Percentiles rank a stretch among this genome's conserved stretches.
Conservation (phyloP, 2,888 invertebrate species). For the Tipula helvola region DNA sequence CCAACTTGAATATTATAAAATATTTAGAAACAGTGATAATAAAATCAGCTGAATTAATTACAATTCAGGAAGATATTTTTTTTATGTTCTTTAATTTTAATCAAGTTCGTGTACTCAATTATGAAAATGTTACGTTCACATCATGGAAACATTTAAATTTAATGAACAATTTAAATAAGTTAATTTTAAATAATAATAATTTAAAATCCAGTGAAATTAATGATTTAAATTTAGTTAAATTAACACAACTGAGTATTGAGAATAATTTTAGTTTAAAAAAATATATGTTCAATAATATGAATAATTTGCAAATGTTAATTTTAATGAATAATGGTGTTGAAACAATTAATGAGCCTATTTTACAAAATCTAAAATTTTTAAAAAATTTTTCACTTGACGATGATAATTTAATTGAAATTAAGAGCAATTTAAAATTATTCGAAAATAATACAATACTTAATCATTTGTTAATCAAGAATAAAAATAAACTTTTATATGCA, state of each 20-base stretch:
- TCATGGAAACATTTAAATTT: background rate
- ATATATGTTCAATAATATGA: background rate
- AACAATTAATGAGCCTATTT: background rate
- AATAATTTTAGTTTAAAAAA: background rate
- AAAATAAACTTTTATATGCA: background rate
- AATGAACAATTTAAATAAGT: background rate
- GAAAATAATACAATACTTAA: background rate
- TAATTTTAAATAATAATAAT: background rate
- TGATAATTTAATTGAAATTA: background rate
- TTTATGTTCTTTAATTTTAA: background rate
- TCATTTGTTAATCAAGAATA: background rate
- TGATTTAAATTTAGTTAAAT: background rate
- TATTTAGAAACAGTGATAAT: background rate
- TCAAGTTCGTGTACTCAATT: background rate
- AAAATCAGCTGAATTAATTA: background rate
- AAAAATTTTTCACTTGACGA: background rate
- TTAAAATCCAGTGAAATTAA: background rate
- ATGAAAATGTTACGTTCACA: background rate
- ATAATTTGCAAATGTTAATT: background rate
- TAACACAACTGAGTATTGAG: background rate
- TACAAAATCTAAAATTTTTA: background rate
- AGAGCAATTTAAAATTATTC: background rate
- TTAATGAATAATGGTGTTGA: background rate
- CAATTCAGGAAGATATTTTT: background rate
- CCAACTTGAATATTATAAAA: background rate